A percentile compares a stretch with the other conserved stretches of the same genome.
Evolutionary conservation across 2,113 vertebrate species (phyloP).

Genomic region (Lepus europaeus): DNA sequence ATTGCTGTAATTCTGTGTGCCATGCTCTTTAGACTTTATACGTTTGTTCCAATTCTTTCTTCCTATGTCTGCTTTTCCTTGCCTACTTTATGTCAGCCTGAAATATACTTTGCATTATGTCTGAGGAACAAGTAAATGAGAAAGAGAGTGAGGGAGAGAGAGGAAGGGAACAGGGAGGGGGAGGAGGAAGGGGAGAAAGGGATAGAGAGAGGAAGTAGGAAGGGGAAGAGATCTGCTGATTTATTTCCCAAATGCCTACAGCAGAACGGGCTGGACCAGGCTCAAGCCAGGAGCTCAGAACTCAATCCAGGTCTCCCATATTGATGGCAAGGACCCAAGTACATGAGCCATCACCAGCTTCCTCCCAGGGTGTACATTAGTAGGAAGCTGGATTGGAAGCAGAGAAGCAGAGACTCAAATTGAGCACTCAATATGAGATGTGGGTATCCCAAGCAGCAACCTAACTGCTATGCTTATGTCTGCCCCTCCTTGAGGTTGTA

Average conservation of each 20-base stretch:
- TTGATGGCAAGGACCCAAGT: too few relatives aligned
- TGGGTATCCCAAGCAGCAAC: too few relatives aligned
- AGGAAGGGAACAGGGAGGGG: not conserved
- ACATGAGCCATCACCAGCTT: too few relatives aligned
- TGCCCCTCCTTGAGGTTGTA: not conserved
- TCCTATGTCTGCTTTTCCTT: not conserved
- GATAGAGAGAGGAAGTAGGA: fast-evolving
- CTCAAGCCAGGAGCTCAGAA: too few relatives aligned
- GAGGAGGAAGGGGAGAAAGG: fast-evolving
- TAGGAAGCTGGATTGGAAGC: too few relatives aligned
- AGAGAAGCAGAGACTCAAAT: too few relatives aligned
- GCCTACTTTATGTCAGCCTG: not conserved
- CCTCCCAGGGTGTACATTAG: too few relatives aligned
- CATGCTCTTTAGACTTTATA: not conserved
- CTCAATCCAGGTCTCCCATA: too few relatives aligned
- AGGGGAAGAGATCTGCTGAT: not conserved
- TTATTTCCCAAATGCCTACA: too few relatives aligned
- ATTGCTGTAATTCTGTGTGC: not conserved
- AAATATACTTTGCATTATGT: not conserved
- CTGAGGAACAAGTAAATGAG: not conserved
- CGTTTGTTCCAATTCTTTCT: not conserved
- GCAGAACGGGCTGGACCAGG: too few relatives aligned
- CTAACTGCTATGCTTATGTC: too few relatives aligned
- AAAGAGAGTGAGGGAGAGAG: not conserved
- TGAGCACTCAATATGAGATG: too few relatives aligned